Evolutionary conservation across 2,113 vertebrate genomes (phyloP), one percentile per base, ranked within the genome.

Genomic region (Percina caprodes): DNA sequence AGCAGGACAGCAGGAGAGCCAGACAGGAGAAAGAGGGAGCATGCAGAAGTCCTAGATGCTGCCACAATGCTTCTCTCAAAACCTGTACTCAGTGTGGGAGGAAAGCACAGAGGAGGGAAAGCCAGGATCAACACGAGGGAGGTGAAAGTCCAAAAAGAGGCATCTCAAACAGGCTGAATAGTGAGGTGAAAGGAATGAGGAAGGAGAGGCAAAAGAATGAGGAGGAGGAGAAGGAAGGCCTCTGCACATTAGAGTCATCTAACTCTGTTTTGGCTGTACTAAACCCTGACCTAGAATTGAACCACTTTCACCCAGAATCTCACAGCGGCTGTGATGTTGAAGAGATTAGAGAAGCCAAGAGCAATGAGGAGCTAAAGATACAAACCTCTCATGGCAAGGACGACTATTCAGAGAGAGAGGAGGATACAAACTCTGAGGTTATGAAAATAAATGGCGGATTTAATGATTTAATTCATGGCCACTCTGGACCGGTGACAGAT

Each of bases 271-370:
- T 63, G 67, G 46, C 30, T n/a, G 49, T 4, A 61, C 51, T 68
- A 55, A 75, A 58, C 63, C 11, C 68, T 54, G 90, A 90, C 63
- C 80, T 54, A 65, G 78, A 87, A 79, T 73, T 70, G 2, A 72
- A 66, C 23, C 2, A 5, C 63, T 26, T 45, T 69, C 61, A 58
- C 49, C 48, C 51, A 66, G 48, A 89, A 66, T 66, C 80, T 56
- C 56, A 23, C 52, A 12, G 69, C 60, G 4, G 72, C 68, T 51
- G 55, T 13, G 69, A 79, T 52, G 66, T 12, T 5, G 54, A 18
- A 55, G 85, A 62, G 49, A 63, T 39, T 0, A 66, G 19, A 60
- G 56, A 33, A 45, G 49, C 42, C 2, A 49, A 79, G 62, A 80
- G 42, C 45, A 63, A 24, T 18, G 56, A 66, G 26, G 74, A 23